Evolutionary conservation across 2,113 vertebrate species (phyloP).

Genomic region (Pipa parva): DNA sequence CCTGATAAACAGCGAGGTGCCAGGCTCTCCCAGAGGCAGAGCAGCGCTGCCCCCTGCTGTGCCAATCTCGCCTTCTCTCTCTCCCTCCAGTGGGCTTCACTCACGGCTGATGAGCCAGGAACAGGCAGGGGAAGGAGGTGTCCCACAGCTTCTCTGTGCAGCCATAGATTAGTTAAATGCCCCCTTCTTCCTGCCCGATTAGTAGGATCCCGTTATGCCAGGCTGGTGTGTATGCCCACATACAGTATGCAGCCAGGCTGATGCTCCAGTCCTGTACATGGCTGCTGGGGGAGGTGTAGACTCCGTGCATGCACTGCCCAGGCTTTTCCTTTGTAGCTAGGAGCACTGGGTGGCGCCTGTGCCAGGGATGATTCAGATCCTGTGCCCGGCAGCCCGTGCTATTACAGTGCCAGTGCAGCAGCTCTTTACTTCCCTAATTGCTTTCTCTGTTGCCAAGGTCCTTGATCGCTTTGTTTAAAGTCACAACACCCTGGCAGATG

Average conservation of each 20-base stretch:
- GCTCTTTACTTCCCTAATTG: constrained; percentile 2
- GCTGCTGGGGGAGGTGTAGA: not conserved
- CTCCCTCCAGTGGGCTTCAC: constrained; percentile 18
- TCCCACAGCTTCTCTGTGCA: not conserved
- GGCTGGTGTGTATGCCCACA: constrained; percentile 13
- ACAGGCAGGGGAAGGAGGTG: not conserved
- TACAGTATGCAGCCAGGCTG: constrained; percentile 6
- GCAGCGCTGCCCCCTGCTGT: constrained; percentile 5
- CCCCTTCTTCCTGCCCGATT: not conserved
- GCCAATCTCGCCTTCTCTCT: constrained; percentile 7
- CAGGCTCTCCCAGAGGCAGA: not conserved
- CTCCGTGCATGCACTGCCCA: too few relatives aligned
- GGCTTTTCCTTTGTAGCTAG: not conserved
- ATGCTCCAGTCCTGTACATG: not conserved
- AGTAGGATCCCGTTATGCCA: not conserved
- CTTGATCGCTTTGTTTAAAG: constrained; percentile 34
- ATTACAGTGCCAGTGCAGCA: not conserved
- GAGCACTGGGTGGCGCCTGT: not conserved
- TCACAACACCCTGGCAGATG: constrained; percentile 1
- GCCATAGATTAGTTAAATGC: not conserved
- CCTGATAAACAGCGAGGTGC: constrained; percentile 1
- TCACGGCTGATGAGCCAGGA: constrained; percentile 1
- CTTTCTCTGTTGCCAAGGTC: constrained; percentile 12
- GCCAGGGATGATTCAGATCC: not conserved
- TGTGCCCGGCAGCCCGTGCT: not conserved